A percentile compares a stretch with the other conserved stretches of the same genome.
phyloP scores from a whole-genome alignment of 30 jellyfish, hydroid and myxozoan genomes.

The Pelagia noctiluca region DNA sequence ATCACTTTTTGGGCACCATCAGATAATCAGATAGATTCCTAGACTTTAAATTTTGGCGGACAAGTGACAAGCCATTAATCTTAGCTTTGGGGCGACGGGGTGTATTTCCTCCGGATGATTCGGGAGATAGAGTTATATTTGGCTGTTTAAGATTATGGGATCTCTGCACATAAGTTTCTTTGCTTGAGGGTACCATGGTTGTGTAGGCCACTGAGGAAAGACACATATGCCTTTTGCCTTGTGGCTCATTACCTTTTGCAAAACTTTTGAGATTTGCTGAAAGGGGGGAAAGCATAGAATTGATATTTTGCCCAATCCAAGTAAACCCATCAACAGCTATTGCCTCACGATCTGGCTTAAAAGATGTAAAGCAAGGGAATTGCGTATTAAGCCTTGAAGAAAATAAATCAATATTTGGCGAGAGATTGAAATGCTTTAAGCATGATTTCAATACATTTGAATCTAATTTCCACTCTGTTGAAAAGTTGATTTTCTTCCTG shows the following conservation, averaged over 20 bases:
- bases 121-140: constrained; percentile 29
- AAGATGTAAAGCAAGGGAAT: constrained; percentile 7
- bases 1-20: constrained; percentile 1
- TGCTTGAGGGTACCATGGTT: constrained; percentile 35
- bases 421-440: background rate
- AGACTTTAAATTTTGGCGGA: constrained; percentile 31
- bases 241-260: background rate
- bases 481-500: constrained; percentile 1
- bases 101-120: constrained; percentile 18
- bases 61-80: constrained; percentile 41
- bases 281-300: constrained; percentile 43
- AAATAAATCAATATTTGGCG: constrained; percentile 29
- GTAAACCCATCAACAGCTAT: constrained; percentile 40
- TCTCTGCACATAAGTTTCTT: background rate
- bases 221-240: constrained; percentile 24
- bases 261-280: constrained; percentile 7
- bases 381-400: constrained; percentile 35
- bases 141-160: constrained; percentile 21
- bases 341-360: constrained; percentile 47
- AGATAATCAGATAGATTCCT: constrained; percentile 19
- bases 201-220: constrained; percentile 59
- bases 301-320: constrained; percentile 18
- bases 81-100: constrained; percentile 22
- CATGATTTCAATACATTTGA: background rate
- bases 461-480: constrained; percentile 35